Base-by-base conservation (phyloP, 64 coral and sea anemone species). In the Acropora tenuis region DNA sequence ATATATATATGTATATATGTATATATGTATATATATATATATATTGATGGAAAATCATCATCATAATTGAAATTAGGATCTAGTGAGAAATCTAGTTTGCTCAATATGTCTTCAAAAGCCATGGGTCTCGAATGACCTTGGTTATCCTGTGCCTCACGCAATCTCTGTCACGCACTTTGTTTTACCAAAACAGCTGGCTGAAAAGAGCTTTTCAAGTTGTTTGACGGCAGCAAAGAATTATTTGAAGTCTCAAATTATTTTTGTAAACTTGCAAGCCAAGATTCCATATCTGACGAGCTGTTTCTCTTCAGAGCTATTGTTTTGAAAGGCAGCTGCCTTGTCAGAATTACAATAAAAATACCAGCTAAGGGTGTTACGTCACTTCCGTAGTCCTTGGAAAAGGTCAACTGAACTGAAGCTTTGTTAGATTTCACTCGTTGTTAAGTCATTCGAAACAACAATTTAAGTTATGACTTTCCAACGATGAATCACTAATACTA, bases 311-410 rank as follows among this genome's bases (percentile, higher is more conserved):
- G 30, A 30, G 90, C 67, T 58, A 75, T 74, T 66, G 82, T 46
- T 68, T 48, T 30, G 8, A 8, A 3, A 2, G 71, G 90, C 90
- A 91, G 90, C 83, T 91, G 90, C 8, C 69, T 65, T 91, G 90
- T 91, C 89, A 91, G 52, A 84, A 53, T 50, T 79, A 83, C 72
- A 83, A 91, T 48, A 48, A 20, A 84, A 84, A 30, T 80, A 69
- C 5, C 90, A 50, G 67, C 90, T 80, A 50, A 9, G 17, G 16
- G 19, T 9, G 72, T 77, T 80, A 91, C 90, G 72, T 91, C 80
- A 91, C 90, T 50, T 84, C 90, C 65, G 1, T 48, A 46, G 63
- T 71, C 63, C 45, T 85, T 85, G 63, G 63, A 85, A 85, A 61
- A 72, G 82, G 82, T 85, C 82, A 85, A 75, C 4, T 71, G 3